Conservation (phyloP, 2,888 invertebrate species). For the Nomada fucata region DNA sequence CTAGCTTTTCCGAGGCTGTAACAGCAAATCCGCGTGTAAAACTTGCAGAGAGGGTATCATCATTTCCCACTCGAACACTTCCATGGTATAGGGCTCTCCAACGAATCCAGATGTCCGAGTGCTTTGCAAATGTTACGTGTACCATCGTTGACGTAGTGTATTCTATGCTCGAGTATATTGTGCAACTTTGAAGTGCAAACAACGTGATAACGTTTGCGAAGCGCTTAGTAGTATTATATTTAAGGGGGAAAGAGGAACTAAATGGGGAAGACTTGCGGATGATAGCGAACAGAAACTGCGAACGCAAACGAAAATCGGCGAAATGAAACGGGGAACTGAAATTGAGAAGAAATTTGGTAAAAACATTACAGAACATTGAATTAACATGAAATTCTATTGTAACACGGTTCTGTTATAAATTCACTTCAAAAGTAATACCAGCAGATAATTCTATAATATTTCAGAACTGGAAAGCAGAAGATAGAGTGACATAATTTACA, state of each 20-base stretch:
- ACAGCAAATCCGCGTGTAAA: conserved; percentile 18
- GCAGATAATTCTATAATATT: no score
- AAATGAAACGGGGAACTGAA: no score
- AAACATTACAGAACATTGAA: no score
- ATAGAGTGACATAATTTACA: no score
- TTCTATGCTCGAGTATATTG: conserved; percentile 12
- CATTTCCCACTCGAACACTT: conserved; percentile 22
- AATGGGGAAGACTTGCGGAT: background rate
- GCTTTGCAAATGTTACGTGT: conserved; percentile 40
- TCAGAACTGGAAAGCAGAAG: no score
- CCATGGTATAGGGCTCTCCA: conserved; percentile 18
- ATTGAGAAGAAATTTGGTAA: no score
- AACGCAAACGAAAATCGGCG: background rate
- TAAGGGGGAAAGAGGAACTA: background rate
- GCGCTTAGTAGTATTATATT: conserved; percentile 14
- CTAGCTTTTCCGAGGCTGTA: background rate
- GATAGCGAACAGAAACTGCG: background rate
- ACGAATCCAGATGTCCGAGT: conserved; percentile 38
- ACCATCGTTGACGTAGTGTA: conserved; percentile 12
- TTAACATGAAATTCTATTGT: no score
- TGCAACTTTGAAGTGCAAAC: conserved; percentile 12
- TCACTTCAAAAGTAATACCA: no score
- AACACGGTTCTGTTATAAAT: no score
- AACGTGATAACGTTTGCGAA: conserved; percentile 26
- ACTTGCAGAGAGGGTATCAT: conserved; percentile 6